A percentile compares a stretch with the other conserved stretches of the same genome.
Evolutionary conservation across 37 sponge, comb jelly and placozoan genomes (phyloP).

Genomic region (Ianthella basta): DNA sequence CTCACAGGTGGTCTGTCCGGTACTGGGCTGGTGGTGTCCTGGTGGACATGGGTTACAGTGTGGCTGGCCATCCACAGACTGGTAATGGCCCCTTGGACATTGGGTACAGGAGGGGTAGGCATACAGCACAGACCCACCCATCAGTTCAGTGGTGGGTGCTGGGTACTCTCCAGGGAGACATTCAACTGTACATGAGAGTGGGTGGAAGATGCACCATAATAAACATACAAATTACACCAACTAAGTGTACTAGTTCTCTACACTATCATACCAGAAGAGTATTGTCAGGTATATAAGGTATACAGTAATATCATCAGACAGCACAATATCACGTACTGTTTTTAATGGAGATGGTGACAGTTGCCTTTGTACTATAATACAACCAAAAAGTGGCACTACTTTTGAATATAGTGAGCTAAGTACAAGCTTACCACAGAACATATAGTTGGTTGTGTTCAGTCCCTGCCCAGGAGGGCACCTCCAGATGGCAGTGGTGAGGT

Average conservation of each 20-base stretch:
- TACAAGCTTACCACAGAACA: constrained; percentile 16
- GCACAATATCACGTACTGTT: too few species aligned
- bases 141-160: neutral
- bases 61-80: neutral
- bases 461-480: constrained; percentile 23
- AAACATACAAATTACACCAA: too few species aligned
- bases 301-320: too few species aligned
- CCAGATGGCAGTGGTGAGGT: neutral
- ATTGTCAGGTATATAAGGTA: too few species aligned
- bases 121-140: neutral
- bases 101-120: constrained; percentile 3
- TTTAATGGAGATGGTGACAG: too few species aligned
- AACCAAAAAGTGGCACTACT: too few species aligned
- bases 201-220: too few species aligned
- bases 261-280: too few species aligned
- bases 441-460: neutral
- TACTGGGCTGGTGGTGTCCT: neutral
- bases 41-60: neutral
- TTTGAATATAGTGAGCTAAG: too few species aligned
- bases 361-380: too few species aligned
- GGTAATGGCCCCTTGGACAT: constrained; percentile 2
- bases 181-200: neutral
- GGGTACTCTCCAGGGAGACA: constrained; percentile 18
- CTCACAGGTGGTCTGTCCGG: neutral
- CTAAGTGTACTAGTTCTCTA: too few species aligned